Evolutionary conservation across 2,797 vertebrate genomes (phyloP).

Genomic region (Triplophysa bombifrons): DNA sequence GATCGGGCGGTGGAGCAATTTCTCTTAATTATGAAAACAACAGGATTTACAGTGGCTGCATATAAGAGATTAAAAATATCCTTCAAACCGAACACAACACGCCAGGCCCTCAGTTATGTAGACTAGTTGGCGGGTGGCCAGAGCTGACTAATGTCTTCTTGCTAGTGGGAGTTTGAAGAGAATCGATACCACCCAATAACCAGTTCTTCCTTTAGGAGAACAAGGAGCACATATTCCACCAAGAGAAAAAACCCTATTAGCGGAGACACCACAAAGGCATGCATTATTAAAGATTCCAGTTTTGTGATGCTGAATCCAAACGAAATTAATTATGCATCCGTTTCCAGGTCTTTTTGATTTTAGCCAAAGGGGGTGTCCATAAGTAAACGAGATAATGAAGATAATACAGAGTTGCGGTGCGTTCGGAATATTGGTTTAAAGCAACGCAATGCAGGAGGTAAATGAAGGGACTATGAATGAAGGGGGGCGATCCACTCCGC

Average conservation of each 20-base stretch:
- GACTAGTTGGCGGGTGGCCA: conserved; percentile 66
- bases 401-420: conserved; percentile 60
- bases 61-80: conserved; percentile 74
- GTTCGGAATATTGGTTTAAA: conserved; percentile 42
- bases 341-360: conserved; percentile 55
- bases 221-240: conserved; percentile 72
- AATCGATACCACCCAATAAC: conserved; percentile 80
- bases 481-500: conserved; percentile 56
- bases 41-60: conserved; percentile 71
- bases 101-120: conserved; percentile 61
- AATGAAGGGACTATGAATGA: conserved; percentile 51
- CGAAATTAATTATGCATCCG: conserved; percentile 79
- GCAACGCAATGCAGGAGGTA: conserved; percentile 33
- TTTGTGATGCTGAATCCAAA: conserved; percentile 76
- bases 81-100: conserved; percentile 64
- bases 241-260: conserved; percentile 82
- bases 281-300: conserved; percentile 78
- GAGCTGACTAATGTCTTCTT: conserved; percentile 78
- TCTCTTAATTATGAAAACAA: conserved; percentile 76
- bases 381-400: conserved; percentile 67
- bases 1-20: conserved; percentile 73
- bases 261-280: conserved; percentile 76
- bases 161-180: conserved; percentile 70
- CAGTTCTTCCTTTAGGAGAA: conserved; percentile 67
- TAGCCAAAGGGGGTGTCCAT: conserved; percentile 58